Evolutionary conservation across 2,888 invertebrate genomes (phyloP).

Genomic region (Syritta pipiens): DNA sequence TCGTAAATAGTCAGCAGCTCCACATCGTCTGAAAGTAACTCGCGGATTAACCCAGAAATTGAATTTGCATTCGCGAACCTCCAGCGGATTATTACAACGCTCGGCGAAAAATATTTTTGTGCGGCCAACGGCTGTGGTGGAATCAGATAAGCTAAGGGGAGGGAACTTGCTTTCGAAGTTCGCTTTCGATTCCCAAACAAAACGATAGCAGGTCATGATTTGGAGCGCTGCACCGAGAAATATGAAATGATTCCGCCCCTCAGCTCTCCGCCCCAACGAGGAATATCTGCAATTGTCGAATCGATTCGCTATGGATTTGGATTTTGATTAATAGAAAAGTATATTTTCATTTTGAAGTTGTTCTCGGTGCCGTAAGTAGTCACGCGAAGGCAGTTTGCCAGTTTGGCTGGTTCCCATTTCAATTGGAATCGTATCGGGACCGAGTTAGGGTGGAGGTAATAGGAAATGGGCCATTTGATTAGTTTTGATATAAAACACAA

Average conservation of each 20-base stretch:
- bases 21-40: constrained; percentile 79
- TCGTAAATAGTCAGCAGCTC: constrained; percentile 84
- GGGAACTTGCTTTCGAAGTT: no score
- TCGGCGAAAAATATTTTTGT: constrained; percentile 61
- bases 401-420: constrained; percentile 18
- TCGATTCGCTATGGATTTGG: constrained; percentile 65
- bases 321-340: constrained; percentile 62
- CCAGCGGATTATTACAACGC: constrained; percentile 33
- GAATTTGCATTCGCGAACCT: constrained; percentile 25
- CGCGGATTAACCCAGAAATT: constrained; percentile 72
- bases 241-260: constrained; percentile 27
- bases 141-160: constrained; percentile 54
- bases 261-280: no score
- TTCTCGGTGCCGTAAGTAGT: constrained; percentile 43
- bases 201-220: constrained; percentile 34
- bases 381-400: constrained; percentile 50
- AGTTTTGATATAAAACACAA: constrained; percentile 50
- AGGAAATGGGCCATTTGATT: constrained; percentile 51
- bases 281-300: constrained; percentile 42
- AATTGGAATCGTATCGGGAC: constrained; percentile 6
- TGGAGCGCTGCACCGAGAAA: no score
- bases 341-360: constrained; percentile 55
- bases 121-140: constrained; percentile 39
- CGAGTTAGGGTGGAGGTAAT: constrained; percentile 5
- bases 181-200: constrained; percentile 14